phyloP scores from a whole-genome alignment of 2,888 invertebrate genomes.

The Tinea semifulvella region DNA sequence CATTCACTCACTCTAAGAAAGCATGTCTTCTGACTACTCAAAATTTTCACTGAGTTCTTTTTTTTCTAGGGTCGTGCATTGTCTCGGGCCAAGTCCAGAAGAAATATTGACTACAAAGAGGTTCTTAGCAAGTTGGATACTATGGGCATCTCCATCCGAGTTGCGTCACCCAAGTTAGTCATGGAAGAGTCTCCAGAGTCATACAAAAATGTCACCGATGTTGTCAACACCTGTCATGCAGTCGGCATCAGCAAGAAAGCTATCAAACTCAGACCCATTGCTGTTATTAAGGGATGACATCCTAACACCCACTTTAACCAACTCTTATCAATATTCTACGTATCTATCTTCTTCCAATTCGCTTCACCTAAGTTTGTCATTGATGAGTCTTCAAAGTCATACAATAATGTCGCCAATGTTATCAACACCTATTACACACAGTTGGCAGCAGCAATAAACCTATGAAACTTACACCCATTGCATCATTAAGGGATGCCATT shows the following conservation, averaged over 20 bases:
- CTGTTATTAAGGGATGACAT: slow-evolving; percentile 94
- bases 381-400: slow-evolving; percentile 99
- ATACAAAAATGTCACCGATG: slow-evolving; percentile 99
- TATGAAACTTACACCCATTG: too few relatives aligned
- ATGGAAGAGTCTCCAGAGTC: slow-evolving; percentile 99
- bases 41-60: too few relatives aligned
- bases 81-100: slow-evolving; percentile 95
- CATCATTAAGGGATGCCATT: too few relatives aligned
- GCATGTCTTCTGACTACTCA: too few relatives aligned
- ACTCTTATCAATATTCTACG: too few relatives aligned
- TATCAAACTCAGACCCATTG: slow-evolving; percentile 95
- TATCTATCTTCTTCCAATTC: too few relatives aligned
- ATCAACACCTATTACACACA: too few relatives aligned
- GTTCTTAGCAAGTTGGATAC: slow-evolving; percentile 85
- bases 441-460: too few relatives aligned
- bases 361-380: slow-evolving; percentile 99
- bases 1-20: too few relatives aligned
- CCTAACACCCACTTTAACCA: too few relatives aligned
- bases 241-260: slow-evolving; percentile 98
- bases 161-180: slow-evolving; percentile 98
- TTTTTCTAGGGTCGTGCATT: slow-evolving; percentile 87
- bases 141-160: slow-evolving; percentile 92
- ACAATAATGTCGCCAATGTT: slow-evolving; percentile 99
- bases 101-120: slow-evolving; percentile 92
- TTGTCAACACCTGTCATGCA: slow-evolving; percentile 97